Evolutionary conservation across 2,888 invertebrate species (phyloP).

Genomic region (Chymomyza caudatula): DNA sequence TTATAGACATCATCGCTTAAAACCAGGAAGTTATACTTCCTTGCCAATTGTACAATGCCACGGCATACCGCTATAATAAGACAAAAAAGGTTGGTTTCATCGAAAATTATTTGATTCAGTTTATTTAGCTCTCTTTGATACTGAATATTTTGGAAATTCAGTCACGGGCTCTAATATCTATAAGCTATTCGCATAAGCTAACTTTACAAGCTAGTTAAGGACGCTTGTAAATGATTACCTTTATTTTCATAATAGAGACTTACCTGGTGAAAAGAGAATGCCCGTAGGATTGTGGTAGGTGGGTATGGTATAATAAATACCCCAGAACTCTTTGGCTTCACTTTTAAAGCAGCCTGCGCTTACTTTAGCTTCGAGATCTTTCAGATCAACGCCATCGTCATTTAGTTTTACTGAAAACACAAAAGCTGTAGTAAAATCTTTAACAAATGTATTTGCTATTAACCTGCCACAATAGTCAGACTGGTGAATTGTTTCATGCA

Average conservation of each 20-base stretch:
- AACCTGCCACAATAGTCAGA: slow-evolving; percentile 79
- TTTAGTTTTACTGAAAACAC: slow-evolving; percentile 79
- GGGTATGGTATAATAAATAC: slow-evolving; percentile 81
- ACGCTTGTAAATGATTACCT: neutral
- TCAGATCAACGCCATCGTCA: slow-evolving; percentile 79
- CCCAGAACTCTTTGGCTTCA: slow-evolving; percentile 79
- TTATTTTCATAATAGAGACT: slow-evolving; percentile 9
- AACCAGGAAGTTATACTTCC: slow-evolving; percentile 78
- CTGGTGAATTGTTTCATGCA: slow-evolving; percentile 80
- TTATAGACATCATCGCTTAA: slow-evolving; percentile 84
- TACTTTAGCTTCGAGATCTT: slow-evolving; percentile 78
- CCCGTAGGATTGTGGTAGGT: slow-evolving; percentile 82
- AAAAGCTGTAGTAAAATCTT: neutral
- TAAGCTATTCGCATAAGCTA: too few relatives aligned
- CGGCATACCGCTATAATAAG: slow-evolving; percentile 75
- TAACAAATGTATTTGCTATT: neutral
- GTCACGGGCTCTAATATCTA: too few relatives aligned
- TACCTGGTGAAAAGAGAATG: slow-evolving; percentile 78
- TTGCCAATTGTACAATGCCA: slow-evolving; percentile 78
- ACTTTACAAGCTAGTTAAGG: neutral
- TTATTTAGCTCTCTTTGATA: too few relatives aligned
- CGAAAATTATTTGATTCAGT: too few relatives aligned
- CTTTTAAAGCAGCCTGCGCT: slow-evolving; percentile 70
- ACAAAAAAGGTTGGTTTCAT: neutral
- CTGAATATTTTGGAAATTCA: too few relatives aligned